These are phyloP conservation scores for Thalassarche chlororhynchos DNA, from an alignment of 2,113 vertebrate species.

Conservation along the genomic window DNA sequence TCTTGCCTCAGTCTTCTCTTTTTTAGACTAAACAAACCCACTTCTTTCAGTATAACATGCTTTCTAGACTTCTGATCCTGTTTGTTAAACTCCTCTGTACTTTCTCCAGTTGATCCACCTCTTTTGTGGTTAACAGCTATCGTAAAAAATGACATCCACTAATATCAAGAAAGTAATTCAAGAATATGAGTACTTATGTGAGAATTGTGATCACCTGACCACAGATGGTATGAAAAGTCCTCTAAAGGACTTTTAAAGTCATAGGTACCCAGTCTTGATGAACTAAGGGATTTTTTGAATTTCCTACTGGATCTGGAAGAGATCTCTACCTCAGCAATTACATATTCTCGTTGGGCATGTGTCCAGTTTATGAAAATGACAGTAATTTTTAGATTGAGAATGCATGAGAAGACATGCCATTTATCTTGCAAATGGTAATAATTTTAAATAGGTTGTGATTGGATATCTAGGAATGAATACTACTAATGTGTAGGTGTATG, in stretches of 20 bases:
- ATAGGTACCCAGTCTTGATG: background rate
- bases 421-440: background rate
- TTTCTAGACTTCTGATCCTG: background rate
- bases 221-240: background rate
- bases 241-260: background rate
- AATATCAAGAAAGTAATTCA: background rate
- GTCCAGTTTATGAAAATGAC: background rate
- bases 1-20: constrained; percentile 4
- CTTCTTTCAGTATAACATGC: background rate
- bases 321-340: background rate
- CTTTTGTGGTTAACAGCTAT: background rate
- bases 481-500: background rate
- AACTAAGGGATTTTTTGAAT: background rate
- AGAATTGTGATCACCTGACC: background rate
- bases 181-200: background rate
- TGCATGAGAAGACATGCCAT: background rate
- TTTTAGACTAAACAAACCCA: constrained; percentile 58
- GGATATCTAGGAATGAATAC: background rate
- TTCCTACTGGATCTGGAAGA: background rate
- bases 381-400: background rate
- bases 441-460: background rate
- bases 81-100: background rate
- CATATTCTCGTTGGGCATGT: background rate
- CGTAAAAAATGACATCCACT: background rate
- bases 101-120: background rate